phyloP scores from a whole-genome alignment of 2,113 vertebrate genomes.

The Varanus salvator region DNA sequence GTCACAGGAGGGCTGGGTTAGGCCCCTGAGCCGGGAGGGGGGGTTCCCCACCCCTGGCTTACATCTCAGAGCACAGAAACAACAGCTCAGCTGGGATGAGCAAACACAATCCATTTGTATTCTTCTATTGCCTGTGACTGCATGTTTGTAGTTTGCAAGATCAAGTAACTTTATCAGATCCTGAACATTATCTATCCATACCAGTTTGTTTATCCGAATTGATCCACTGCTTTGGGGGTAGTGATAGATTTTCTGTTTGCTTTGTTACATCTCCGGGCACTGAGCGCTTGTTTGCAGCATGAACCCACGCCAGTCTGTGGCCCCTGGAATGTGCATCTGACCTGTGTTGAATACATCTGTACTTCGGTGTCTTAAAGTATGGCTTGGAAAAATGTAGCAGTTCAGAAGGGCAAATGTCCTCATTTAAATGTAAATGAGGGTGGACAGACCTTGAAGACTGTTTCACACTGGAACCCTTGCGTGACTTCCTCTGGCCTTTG shows the following conservation, averaged over 20 bases:
- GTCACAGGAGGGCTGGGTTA: no score
- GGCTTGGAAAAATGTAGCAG: not conserved
- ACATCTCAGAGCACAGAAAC: not conserved
- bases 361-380: not conserved
- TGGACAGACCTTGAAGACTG: not conserved
- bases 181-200: no score
- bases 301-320: not conserved
- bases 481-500: not conserved
- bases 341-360: not conserved
- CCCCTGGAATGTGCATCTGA: conserved; percentile 1
- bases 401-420: not conserved
- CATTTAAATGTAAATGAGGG: not conserved
- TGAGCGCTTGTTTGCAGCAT: not conserved
- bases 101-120: no score
- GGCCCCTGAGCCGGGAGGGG: no score
- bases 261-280: not conserved
- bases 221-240: no score
- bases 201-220: no score
- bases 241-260: no score
- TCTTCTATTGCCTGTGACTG: no score
- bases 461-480: not conserved
- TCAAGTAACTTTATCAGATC: no score
- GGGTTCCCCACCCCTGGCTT: not conserved
- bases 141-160: no score
- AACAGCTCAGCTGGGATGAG: no score